Base-by-base conservation (phyloP, 2,797 vertebrate genomes). In the Simalia tracyae region DNA sequence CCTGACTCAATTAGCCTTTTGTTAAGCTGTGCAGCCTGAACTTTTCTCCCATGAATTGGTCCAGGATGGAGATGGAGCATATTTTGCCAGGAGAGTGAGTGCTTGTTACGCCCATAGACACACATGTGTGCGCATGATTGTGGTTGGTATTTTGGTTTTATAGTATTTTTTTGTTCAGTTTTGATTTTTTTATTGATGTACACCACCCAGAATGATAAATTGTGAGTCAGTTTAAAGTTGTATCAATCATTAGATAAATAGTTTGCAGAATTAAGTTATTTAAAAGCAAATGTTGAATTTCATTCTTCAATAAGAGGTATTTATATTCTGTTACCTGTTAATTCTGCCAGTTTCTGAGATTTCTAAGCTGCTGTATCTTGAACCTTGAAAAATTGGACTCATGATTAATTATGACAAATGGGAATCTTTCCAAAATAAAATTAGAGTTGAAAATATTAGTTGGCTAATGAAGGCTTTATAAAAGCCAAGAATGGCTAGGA, bases 341-440 rank as follows among this genome's bases (percentile, higher is more conserved):
- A 57, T 92, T 84, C 50, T 89, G 76, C 61, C 91, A 89, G 86
- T 57, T 72, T 90, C 68, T 84, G 86, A 57, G 26, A 90, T 26
- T 26, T 24, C 81, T 87, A 88, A 90, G 59, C 86, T 56, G 24
- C 50, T 64, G 10, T 64, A 81, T 76, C 61, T 76, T 88, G 59
- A 86, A 93, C 93, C n/a, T 42, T 92, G 91, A 95, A 90, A 94
- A 91, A 93, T 94, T 95, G 89, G 90, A 87, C 72, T 94, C 0
- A 2, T 68, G 42, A 85, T 72, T 95, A 92, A 31, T 89, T 87
- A 42, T 89, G 61, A 91, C 92, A 91, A 89, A 81, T 94, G 92
- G 88, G 92, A 96, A 95, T 60, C n/a, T 90, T 84, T 95, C 95
- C 94, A 95, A 94, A 90, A 89, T 24, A 95, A 94, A 92, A 94